phyloP scores from a whole-genome alignment of 2,888 invertebrate genomes.

The Boloria selene region DNA sequence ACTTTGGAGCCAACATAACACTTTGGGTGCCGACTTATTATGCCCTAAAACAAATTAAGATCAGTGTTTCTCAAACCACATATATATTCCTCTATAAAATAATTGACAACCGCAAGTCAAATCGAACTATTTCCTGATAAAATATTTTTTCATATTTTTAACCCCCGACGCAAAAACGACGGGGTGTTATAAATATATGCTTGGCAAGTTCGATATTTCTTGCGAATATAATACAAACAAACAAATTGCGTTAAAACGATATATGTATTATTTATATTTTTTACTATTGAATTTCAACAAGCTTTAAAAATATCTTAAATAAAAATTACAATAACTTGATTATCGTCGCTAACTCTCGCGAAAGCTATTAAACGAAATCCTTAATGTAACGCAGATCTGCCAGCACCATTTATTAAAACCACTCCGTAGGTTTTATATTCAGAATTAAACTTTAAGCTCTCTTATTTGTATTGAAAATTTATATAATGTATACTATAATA shows the following conservation, averaged over 20 bases:
- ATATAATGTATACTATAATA: conserved; percentile 32
- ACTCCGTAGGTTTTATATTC: conserved; percentile 49
- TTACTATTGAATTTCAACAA: neutral
- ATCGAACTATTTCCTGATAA: conserved; percentile 22
- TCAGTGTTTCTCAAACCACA: conserved; percentile 79
- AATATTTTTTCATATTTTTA: conserved; percentile 9
- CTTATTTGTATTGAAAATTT: conserved; percentile 35
- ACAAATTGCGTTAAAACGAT: neutral
- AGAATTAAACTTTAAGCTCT: conserved; percentile 44
- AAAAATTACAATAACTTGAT: conserved; percentile 51
- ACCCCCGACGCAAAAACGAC: no score
- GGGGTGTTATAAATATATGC: conserved; percentile 25
- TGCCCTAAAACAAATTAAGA: conserved; percentile 69
- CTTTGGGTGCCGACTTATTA: conserved; percentile 78
- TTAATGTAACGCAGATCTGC: conserved; percentile 74
- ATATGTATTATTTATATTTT: neutral
- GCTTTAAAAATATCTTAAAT: conserved; percentile 44
- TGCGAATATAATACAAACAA: conserved; percentile 2
- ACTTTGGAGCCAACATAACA: conserved; percentile 77
- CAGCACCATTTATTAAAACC: conserved; percentile 70
- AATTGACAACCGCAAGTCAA: conserved; percentile 15
- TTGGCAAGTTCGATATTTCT: conserved; percentile 22
- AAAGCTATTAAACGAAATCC: conserved; percentile 48
- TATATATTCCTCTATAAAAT: conserved; percentile 18
- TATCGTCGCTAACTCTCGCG: conserved; percentile 52